Evolutionary conservation across 1,140 invertebrate genomes (phyloP), one percentile per base, ranked within the genome.

Genomic region (Diabrotica undecimpunctata): DNA sequence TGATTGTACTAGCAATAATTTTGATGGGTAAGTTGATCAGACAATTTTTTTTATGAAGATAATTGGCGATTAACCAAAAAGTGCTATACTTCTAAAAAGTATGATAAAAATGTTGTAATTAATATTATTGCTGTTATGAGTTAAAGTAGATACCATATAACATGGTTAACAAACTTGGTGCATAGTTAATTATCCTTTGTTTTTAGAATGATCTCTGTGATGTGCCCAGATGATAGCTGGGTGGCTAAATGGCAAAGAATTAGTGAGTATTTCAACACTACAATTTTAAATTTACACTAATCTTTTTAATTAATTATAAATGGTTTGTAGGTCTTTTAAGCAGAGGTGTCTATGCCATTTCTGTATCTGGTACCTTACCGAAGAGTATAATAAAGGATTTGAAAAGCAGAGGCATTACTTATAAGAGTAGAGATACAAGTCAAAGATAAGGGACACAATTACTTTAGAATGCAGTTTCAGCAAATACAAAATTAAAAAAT

Each of bases 221-320:
- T 97, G 89, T 94, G 91, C 72, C 94, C 94, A 12, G 93, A 95
- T 78, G 95, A 98, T 75, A 97, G 94, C 78, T 98, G 96, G 96
- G 95, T 97, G 0, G 93, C 91, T 65, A 97, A 97, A 81, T 98
- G 95, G 95, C 95, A 98, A 79, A 86, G 94, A 81, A 93, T 96
- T 77, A 92, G 94, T 96, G 85, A 88, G 87, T 83, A 72, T 13
- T 55, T 10, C n/a, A 46, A 41, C 12, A 14, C 6, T 8, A 51
- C 38, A 52, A 53, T n/a, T 59, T 8, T 54, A 35, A 11, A 35
- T 60, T 10, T 9, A 6, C 53, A 57, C 12, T 5, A 57, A 57
- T 11, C 37, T 7, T 57, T 5, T 11, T 0, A 25, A 25, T 25
- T 25, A 25, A 25, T 25, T 25, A 25, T 25, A 25, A 25, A 25